Evolutionary conservation across 2,888 invertebrate species (phyloP).

Genomic region (Apocheima hispidaria): DNA sequence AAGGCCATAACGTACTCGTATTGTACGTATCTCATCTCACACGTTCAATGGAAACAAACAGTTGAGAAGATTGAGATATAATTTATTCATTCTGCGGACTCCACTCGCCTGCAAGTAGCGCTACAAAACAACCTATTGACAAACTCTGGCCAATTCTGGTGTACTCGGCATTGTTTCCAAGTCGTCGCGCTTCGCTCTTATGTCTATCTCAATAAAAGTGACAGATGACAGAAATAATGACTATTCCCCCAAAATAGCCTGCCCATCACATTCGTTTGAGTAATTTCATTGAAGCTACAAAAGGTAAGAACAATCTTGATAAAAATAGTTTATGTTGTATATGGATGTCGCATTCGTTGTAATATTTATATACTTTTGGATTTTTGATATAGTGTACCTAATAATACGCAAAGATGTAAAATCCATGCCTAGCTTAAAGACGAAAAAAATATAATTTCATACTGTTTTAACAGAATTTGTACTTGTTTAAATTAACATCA

Average conservation of each 20-base stretch:
- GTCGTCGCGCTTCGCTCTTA: too few species aligned
- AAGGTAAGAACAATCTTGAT: slow-evolving; percentile 7
- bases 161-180: slow-evolving; percentile 1
- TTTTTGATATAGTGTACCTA: slow-evolving; percentile 19
- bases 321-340: slow-evolving; percentile 20
- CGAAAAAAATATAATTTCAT: not conserved
- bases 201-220: not conserved
- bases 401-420: slow-evolving; percentile 22
- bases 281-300: slow-evolving; percentile 15
- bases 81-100: slow-evolving; percentile 10
- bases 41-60: slow-evolving; percentile 24
- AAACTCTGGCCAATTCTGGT: not conserved
- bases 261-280: slow-evolving; percentile 16
- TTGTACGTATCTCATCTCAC: slow-evolving; percentile 46
- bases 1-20: slow-evolving; percentile 65
- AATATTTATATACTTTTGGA: slow-evolving; percentile 32
- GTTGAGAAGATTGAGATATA: slow-evolving; percentile 19
- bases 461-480: not conserved
- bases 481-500: slow-evolving; percentile 36
- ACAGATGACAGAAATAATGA: not conserved
- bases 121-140: not conserved
- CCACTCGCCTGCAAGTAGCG: slow-evolving; percentile 17
- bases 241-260: not conserved
- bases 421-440: slow-evolving; percentile 2
- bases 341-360: slow-evolving; percentile 46